Evolutionary conservation across 2,888 invertebrate genomes (phyloP).

Genomic region (Sphaerolaimus hirsutus): DNA sequence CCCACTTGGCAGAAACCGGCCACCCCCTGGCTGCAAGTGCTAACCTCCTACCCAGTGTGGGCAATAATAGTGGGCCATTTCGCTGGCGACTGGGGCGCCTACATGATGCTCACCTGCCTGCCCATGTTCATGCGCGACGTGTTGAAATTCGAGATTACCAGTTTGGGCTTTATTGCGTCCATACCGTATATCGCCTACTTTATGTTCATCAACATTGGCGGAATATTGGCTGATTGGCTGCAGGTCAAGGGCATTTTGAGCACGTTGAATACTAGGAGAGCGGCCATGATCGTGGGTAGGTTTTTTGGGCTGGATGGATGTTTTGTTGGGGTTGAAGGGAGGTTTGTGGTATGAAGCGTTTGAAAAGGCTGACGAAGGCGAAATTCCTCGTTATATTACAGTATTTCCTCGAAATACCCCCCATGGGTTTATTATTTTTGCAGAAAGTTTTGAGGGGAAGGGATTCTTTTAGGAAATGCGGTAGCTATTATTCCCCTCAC

Average conservation of each 20-base stretch:
- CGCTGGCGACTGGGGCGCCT: constrained; percentile 32
- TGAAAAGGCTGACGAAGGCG: too few relatives aligned
- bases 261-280: constrained; percentile 20
- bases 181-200: constrained; percentile 24
- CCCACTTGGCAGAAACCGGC: constrained; percentile 15
- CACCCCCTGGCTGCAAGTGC: constrained; percentile 27
- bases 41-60: constrained; percentile 25
- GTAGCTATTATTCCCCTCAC: too few relatives aligned
- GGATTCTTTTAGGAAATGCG: too few relatives aligned
- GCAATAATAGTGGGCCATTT: constrained; percentile 29
- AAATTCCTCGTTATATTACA: too few relatives aligned
- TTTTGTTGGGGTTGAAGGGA: too few relatives aligned
- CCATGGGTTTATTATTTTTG: too few relatives aligned
- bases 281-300: constrained; percentile 21
- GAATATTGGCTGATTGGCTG: constrained; percentile 17
- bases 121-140: constrained; percentile 27
- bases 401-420: too few relatives aligned
- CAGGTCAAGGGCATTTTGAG: constrained; percentile 13
- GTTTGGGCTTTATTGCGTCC: constrained; percentile 21
- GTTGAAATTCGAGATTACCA: constrained; percentile 17
- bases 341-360: too few relatives aligned
- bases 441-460: too few relatives aligned
- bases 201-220: constrained; percentile 20
- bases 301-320: too few relatives aligned
- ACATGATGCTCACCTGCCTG: constrained; percentile 30